Evolutionary conservation across 53 echinoderm and acorn worm species (phyloP), one percentile per base, ranked within the genome.

Genomic region (Mesocentrotus franciscanus): DNA sequence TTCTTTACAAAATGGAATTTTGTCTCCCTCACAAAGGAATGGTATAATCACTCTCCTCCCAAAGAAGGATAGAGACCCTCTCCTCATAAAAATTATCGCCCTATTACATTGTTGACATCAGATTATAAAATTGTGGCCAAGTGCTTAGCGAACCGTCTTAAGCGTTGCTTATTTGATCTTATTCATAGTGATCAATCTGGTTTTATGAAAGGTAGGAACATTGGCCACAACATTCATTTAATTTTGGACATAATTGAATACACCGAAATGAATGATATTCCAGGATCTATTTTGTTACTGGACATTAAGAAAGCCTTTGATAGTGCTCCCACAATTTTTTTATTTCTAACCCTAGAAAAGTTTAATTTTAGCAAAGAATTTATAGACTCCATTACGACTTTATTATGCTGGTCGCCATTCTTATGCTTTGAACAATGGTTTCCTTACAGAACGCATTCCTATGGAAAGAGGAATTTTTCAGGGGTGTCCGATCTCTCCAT

Each of bases 1-100:
- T 74, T 74, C 74, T 74, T 74, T 74, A 29, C 74, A 74, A 29
- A 74, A 74, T 74, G 74, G 29, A n/a, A 29, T n/a, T n/a, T 74
- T 74, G 29, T 74, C 74, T 10, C 74, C n/a, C 29, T 74, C 74
- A n/a, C 74, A 74, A 74, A 26, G 74, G 74, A 74, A 74, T 74
- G 74, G 74, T 10, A 74, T 74, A n/a, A 74, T 74, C 29, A 74
- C 26, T 74, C 74, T 74, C 10, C 29, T 74, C 9, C n/a, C 74
- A 74, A 74, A 74, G 74, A 74, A 10, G 17, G 66, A 66, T 66
- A 66, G 22, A 64, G 64, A 64, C 18, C 64, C 64, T 64, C 64
- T 64, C 15, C 18, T 72, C 27, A 27, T 72, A 26, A 72, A 72
- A 74, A 74, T 74, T 74, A 74, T 29, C 74, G n/a, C n/a, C 74